Evolutionary conservation across 2,797 vertebrate genomes (phyloP), one percentile per base, ranked within the genome.

Genomic region (Pantherophis alleghaniensis): DNA sequence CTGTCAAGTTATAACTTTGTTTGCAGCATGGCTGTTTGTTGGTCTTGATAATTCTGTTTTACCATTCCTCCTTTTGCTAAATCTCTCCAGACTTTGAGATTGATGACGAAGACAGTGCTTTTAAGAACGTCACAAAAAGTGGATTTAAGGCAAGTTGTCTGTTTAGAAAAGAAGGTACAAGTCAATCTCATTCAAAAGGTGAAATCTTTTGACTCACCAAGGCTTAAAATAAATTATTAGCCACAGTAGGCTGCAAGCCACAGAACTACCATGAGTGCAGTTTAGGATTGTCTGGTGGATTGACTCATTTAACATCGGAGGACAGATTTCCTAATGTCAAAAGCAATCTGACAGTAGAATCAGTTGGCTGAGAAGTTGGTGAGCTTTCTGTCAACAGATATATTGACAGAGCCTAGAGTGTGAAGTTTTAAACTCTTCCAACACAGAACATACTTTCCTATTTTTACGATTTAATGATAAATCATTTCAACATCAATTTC

Each of bases 21-120:
- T 63, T 63, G 26, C 61, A 28, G 10, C 1, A 3, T 63, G 26
- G 11, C 26, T 63, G 26, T 28, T 28, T 12, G 61, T n/a, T 28
- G 61, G 26, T 28, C 61, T 63, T 63, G 93, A 95, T 97, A 94
- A 94, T 94, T 92, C 7, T 22, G 55, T 57, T 24, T 18, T n/a
- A 28, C 5, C 14, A 26, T 79, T 55, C 10, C 14, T 74, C 2
- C 11, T 91, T 6, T 12, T 28, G 20, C 14, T 93, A 89, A 55
- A 93, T 92, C 63, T 63, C 61, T 60, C n/a, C 20, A 91, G 57
- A 42, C n/a, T 26, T 42, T 42, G 53, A 59, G 7, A 16, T 4
- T 87, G 53, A 22, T 53, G 6, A 55, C 16, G 47, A 20, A 24
- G 69, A 74, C 14, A 79, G 37, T 47, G 37, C 37, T 42, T 79